Evolutionary conservation across 2,888 invertebrate genomes (phyloP).

Genomic region (Eupithecia subumbrata): DNA sequence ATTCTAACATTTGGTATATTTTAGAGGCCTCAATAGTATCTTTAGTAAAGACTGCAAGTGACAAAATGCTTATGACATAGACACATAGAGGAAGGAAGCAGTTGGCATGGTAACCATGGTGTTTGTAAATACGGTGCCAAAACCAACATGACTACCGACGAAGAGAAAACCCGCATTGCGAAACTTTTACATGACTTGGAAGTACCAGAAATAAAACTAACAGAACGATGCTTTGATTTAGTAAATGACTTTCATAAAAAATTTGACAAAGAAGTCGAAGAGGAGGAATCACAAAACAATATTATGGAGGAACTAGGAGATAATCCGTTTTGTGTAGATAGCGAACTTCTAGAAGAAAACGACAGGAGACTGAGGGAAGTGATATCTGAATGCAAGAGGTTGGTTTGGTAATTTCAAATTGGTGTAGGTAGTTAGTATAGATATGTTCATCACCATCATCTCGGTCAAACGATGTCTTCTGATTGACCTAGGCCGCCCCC

Average conservation of each 20-base stretch:
- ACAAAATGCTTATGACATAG: conserved; percentile 5
- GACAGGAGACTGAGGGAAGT: conserved; percentile 65
- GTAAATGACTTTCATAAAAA: conserved; percentile 66
- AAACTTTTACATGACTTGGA: conserved; percentile 72
- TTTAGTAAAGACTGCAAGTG: not conserved
- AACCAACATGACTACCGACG: conserved; percentile 70
- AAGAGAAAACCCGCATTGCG: conserved; percentile 69
- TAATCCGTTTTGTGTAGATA: conserved; percentile 72
- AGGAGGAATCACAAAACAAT: conserved; percentile 48
- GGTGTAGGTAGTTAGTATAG: not conserved
- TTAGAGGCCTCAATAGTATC: not conserved
- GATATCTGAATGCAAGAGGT: conserved; percentile 61
- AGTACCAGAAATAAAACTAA: conserved; percentile 67
- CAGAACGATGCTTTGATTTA: conserved; percentile 66
- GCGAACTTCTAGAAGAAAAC: conserved; percentile 62
- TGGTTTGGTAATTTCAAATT: conserved; percentile 17
- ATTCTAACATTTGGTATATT: not conserved
- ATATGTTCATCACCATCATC: not conserved
- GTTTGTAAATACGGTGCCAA: conserved; percentile 11
- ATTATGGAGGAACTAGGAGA: conserved; percentile 47
- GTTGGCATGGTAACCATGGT: conserved; percentile 43
- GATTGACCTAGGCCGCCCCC: not conserved
- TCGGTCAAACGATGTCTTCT: not conserved
- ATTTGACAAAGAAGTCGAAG: conserved; percentile 58
- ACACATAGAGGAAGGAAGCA: not conserved